Evolutionary conservation across 2,113 vertebrate species (phyloP).

Genomic region (Mus pahari): DNA sequence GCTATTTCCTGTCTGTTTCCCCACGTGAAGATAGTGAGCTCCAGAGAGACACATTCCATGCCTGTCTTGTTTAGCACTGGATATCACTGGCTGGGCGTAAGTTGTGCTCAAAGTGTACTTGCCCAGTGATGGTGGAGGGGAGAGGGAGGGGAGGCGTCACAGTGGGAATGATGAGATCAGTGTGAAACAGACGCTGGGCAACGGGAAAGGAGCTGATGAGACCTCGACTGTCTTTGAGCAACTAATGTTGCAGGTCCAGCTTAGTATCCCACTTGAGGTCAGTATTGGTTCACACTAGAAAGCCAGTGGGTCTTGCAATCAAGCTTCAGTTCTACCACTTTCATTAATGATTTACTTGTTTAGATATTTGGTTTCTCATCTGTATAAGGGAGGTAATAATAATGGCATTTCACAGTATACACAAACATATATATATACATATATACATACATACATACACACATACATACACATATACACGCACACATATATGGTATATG

Average conservation of each 20-base stretch:
- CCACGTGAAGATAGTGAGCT: background rate
- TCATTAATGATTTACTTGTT: background rate
- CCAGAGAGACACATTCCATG: background rate
- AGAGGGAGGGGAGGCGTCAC: fast-evolving
- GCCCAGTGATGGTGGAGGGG: background rate
- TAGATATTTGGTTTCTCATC: background rate
- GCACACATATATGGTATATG: too few species aligned
- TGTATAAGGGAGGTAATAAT: background rate
- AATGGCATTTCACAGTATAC: background rate
- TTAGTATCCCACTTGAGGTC: too few species aligned
- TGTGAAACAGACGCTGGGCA: background rate
- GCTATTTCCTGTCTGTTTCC: background rate
- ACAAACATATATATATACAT: too few species aligned
- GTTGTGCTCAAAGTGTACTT: background rate
- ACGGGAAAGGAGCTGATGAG: background rate
- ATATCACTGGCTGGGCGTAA: background rate
- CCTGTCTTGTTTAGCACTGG: background rate
- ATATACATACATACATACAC: too few species aligned
- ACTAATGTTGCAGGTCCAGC: fast-evolving
- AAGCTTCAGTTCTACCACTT: background rate
- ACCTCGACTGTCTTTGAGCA: background rate
- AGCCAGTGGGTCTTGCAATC: background rate
- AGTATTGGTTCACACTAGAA: background rate
- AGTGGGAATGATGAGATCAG: background rate
- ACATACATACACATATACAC: too few species aligned